Base-by-base conservation (phyloP, 2,888 invertebrate genomes). In the Heliconius charithonia region DNA sequence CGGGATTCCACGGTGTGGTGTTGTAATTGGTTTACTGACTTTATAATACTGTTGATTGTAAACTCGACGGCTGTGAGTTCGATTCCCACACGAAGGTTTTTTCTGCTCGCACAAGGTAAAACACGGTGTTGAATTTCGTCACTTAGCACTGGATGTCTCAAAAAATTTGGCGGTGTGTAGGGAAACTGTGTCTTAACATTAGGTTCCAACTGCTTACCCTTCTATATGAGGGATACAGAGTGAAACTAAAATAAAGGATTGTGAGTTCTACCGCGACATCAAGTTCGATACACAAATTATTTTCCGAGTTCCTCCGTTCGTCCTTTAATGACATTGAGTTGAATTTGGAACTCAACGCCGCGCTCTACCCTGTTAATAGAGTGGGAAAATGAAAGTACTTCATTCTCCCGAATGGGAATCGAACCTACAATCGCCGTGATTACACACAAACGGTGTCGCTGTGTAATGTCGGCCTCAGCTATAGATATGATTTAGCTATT, bases 401-500 rank as follows among this genome's bases (percentile, higher is more conserved):
- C 19, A 51, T 22, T 19, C 19, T 51, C 51, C 22, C 22, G 7
- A 51, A 7, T 51, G 51, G 22, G 1, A 59, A 12, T 59, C 12
- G 59, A 59, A 59, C n/a, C 59, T 59, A 59, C 10, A 59, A n/a
- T n/a, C 12, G n/a, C 3, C 59, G n/a, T 59, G 22, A 10, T 51
- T 51, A 51, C 19, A 51, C 22, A 37, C 37, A 37, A 37, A 32
- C 32, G 32, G 9, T 32, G 9, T 32, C 37, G 12, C 59, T n/a
- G n/a, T n/a, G 3, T n/a, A 10, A 59, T 59, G n/a, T n/a, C 59
- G 4, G 59, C 9, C n/a, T n/a, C 2, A 45, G 45, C 4, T 45
- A 45, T 75, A 59, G 10, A 51, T 66, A 74, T 66, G 69, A 72
- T 62, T 73, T 6, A 51, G 56, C 66, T 65, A 65, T 66, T 67